Conservation (phyloP, 2,888 invertebrate genomes). For the Microctonus hyperodae region DNA sequence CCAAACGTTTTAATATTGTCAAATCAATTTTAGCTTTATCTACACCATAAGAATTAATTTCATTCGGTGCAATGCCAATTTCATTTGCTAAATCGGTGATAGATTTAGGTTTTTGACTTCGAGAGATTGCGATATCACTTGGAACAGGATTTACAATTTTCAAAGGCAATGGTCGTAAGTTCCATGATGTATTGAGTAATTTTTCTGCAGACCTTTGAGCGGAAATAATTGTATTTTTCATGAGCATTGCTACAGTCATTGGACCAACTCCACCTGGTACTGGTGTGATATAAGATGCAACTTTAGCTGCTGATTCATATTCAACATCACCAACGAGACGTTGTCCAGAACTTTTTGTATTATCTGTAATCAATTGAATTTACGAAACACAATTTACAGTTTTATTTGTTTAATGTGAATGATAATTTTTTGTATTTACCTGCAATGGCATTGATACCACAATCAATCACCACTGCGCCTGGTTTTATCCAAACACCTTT, state of each 20-base stretch:
- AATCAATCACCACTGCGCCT: slow-evolving; percentile 98
- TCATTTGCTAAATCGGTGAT: slow-evolving; percentile 80
- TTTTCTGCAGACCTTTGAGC: slow-evolving; percentile 73
- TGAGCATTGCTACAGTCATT: slow-evolving; percentile 98
- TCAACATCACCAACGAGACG: slow-evolving; percentile 95
- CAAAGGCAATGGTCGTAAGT: slow-evolving; percentile 73
- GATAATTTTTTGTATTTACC: slow-evolving; percentile 65
- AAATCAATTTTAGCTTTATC: slow-evolving; percentile 95
- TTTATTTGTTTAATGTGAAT: neutral
- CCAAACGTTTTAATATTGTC: slow-evolving; percentile 78
- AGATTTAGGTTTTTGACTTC: slow-evolving; percentile 86
- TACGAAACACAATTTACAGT: neutral
- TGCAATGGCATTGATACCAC: slow-evolving; percentile 93
- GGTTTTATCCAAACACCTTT: slow-evolving; percentile 97
- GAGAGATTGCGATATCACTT: slow-evolving; percentile 92
- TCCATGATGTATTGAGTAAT: slow-evolving; percentile 73
- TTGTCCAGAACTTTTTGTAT: slow-evolving; percentile 79
- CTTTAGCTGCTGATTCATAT: slow-evolving; percentile 78
- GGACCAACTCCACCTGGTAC: slow-evolving; percentile 98
- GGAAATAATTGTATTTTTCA: slow-evolving; percentile 91
- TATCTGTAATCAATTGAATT: slow-evolving; percentile 66
- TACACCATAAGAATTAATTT: slow-evolving; percentile 89
- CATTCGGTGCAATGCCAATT: slow-evolving; percentile 81
- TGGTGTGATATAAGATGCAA: slow-evolving; percentile 91
- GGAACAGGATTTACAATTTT: slow-evolving; percentile 78